Evolutionary conservation across 2,797 vertebrate species (phyloP), one percentile per base, ranked within the genome.

Genomic region (Enteromius anoplus): DNA sequence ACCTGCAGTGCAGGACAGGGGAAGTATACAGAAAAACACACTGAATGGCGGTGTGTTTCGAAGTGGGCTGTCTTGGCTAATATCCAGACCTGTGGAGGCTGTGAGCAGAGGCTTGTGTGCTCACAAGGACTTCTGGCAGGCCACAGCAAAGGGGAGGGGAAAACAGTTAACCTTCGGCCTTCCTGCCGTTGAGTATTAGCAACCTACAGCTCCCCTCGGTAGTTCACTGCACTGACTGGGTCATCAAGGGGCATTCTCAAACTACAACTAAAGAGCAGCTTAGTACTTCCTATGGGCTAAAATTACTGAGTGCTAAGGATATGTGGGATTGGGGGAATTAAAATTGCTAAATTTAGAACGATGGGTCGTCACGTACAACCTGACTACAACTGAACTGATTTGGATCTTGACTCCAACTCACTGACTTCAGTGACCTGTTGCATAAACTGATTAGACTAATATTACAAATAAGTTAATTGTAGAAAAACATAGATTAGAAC

Each of bases 181-280:
- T 70, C 62, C 85, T 26, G 55, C 40, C 11, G 11, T 34, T 8
- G 8, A 66, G 34, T 65, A 85, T 62, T 45, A 64, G 62, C 62
- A 45, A 66, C 72, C 58, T 70, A 60, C 29, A 49, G 85, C 34
- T 66, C 21, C 68, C 70, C 29, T 88, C 88, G 85, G 90, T 80
- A 85, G 88, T 81, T 86, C 88, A 72, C 83, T 77, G 70, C 78
- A 86, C 15, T 88, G 88, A 87, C 86, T 86, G 86, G 23, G 49
- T 60, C 85, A 73, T 69, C 55, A 26, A 64, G 47, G 47, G 29
- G 29, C 47, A 17, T 73, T 73, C 64, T 77, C 68, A 80, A 58
- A 49, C 83, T 53, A 53, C 70, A 51, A 72, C 45, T 72, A 7
- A 34, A 73, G 47, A 53, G 47, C 47, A 73, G 17, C 70, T 51